Base-by-base conservation (phyloP, 1,140 invertebrate species). In the Euwallacea fornicatus region DNA sequence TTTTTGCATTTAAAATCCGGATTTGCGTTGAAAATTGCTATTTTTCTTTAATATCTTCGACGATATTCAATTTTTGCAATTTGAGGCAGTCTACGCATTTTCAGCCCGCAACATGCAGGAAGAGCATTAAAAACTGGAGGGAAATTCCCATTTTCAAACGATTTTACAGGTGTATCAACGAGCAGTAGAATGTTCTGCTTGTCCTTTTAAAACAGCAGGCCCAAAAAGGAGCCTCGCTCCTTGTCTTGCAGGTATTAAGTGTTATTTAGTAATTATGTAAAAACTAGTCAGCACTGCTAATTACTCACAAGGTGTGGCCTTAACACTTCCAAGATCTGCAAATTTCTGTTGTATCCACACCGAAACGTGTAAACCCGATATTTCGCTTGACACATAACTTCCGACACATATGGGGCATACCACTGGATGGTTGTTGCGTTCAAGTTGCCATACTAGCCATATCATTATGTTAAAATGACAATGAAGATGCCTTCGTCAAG, bases 391-490 rank as follows among this genome's bases (percentile, higher is more conserved):
- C 54, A 11, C 46, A 71, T 73, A 67, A 66, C 74, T 72, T 75
- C 74, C 74, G 69, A 74, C 74, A 69, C 62, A 70, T 73, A 70
- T 63, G 74, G 71, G 56, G 62, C 69, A 74, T 71, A 71, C 66
- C 56, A 13, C 46, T 53, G 66, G 65, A 68, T 63, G 69, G 47
- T 70, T 70, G 33, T 43, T 59, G 71, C 71, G 7, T 75, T 64
- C 33, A 75, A 59, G 74, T 60, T 21, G 44, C 63, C 69, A 73
- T 65, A 44, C 46, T 73, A 11, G 63, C 71, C 71, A 72, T 75
- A 68, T 58, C 65, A 72, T 75, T 71, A 75, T 73, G 74, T 66
- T 71, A 75, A 75, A 75, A 71, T 75, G 69, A 65, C 74, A 71
- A 73, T 75, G 72, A 73, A 75, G 69, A 75, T 72, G 68, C 74